Base-by-base conservation (phyloP, 1,140 invertebrate species). In the Holcopasites calliopsidis region DNA sequence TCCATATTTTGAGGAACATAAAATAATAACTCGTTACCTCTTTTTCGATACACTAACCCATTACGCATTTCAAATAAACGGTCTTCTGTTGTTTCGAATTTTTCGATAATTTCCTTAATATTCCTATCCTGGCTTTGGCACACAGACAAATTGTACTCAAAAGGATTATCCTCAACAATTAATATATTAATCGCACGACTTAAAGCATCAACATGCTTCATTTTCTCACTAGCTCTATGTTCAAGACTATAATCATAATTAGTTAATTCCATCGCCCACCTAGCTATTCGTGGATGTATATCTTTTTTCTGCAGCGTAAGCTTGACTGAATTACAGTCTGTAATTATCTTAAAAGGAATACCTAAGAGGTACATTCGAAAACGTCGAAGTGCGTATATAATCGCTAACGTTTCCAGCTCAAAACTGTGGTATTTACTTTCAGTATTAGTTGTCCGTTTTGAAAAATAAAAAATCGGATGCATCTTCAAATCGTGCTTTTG, bases 161-260 rank as follows among this genome's bases (percentile, higher is more conserved):
- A 49, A n/a, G 44, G n/a, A 49, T 49, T 49, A 6, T 49, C 44
- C n/a, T 49, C 44, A 6, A 49, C n/a, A 6, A 49, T n/a, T 18
- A n/a, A 13, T 3, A 49, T 5, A 49, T 6, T n/a, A 49, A 13
- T 49, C 16, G 2, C 8, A 28, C 65, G n/a, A 42, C 62, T 65
- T 6, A 49, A 7, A 7, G 44, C n/a, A 33, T 50, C 42, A 10
- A 31, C 61, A 10, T 65, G 61, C 16, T 1, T 16, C 31, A 65
- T 50, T 2, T 28, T 4, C 8, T 5, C 8, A 13, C 28, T 31
- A 18, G 18, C 5, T 8, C 61, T 16, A 33, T 87, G 82, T 89
- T 83, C 52, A 44, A 31, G 35, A 50, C n/a, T 60, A 38, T 16
- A 70, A 26, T 72, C 16, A 42, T 60, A 50, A 40, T 55, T 35